Evolutionary conservation across 1,140 invertebrate species (phyloP).

Genomic region (Medauroidea extradentata): DNA sequence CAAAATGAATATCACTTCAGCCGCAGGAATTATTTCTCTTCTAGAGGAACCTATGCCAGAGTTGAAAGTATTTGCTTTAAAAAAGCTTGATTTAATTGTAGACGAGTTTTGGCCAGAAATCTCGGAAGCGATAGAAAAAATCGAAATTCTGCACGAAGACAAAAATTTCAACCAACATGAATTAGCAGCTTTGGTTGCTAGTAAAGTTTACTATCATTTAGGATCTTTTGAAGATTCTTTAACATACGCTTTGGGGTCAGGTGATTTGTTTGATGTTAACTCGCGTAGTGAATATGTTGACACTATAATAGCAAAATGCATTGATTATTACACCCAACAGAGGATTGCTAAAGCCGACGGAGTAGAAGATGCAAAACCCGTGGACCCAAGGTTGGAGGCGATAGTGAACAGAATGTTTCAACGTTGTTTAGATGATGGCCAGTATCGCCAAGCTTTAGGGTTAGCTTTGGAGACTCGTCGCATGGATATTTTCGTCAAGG

Average conservation of each 20-base stretch:
- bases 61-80: conserved; percentile 87
- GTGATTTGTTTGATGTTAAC: conserved; percentile 91
- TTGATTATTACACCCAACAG: conserved; percentile 90
- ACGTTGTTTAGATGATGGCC: conserved; percentile 75
- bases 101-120: conserved; percentile 99
- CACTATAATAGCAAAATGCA: conserved; percentile 94
- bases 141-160: conserved; percentile 95
- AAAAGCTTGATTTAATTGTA: conserved; percentile 89
- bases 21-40: conserved; percentile 91
- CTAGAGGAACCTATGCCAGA: conserved; percentile 90
- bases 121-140: conserved; percentile 95
- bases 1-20: too few species aligned
- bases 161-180: conserved; percentile 81
- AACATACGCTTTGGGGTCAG: conserved; percentile 89
- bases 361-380: conserved; percentile 57
- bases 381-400: conserved; percentile 84
- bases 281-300: conserved; percentile 92
- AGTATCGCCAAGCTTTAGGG: conserved; percentile 89
- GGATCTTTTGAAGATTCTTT: conserved; percentile 95
- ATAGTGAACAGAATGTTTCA: conserved; percentile 98
- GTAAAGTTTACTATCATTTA: conserved; percentile 98
- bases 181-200: conserved; percentile 93
- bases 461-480: conserved; percentile 91
- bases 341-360: conserved; percentile 64
- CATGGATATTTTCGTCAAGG: conserved; percentile 92